Evolutionary conservation across 2,113 vertebrate genomes (phyloP).

Genomic region (Ailuropoda melanoleuca): DNA sequence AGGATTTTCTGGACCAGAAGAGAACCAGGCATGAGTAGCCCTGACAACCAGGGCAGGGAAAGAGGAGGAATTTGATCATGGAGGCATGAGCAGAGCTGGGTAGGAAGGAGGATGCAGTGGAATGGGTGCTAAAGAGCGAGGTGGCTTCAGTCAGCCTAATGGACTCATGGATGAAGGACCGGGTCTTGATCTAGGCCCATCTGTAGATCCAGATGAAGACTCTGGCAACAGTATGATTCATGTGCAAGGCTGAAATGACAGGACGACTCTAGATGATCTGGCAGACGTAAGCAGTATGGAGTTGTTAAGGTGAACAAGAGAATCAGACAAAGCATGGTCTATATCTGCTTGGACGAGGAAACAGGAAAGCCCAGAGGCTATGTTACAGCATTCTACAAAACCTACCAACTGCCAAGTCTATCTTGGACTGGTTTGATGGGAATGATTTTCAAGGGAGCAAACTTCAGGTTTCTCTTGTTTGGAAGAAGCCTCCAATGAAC

Average conservation of each 20-base stretch:
- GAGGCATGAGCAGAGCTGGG: neutral
- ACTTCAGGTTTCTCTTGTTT: constrained; percentile 88
- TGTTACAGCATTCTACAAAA: neutral
- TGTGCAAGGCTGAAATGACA: constrained; percentile 94
- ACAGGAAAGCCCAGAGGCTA: neutral
- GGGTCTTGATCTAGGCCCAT: constrained; percentile 92
- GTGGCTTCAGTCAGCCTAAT: neutral
- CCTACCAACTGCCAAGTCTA: constrained; percentile 61
- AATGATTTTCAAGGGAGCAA: constrained; percentile 90
- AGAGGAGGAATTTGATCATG: neutral
- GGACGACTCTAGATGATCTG: constrained; percentile 93
- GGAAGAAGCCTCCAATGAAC: constrained; percentile 90
- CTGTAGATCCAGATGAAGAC: constrained; percentile 91
- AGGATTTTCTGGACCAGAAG: neutral
- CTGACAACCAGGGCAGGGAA: neutral
- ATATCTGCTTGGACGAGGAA: neutral
- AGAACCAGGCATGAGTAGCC: neutral
- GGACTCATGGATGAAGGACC: constrained; percentile 92
- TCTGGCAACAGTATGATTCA: constrained; percentile 96
- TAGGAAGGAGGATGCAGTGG: neutral
- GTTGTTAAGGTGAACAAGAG: constrained; percentile 89
- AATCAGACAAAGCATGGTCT: neutral
- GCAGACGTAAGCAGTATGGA: constrained; percentile 94
- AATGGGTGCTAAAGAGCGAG: neutral
- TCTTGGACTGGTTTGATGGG: constrained; percentile 93